Conservation (phyloP, 2,888 invertebrate genomes). For the Steromphala cineraria region DNA sequence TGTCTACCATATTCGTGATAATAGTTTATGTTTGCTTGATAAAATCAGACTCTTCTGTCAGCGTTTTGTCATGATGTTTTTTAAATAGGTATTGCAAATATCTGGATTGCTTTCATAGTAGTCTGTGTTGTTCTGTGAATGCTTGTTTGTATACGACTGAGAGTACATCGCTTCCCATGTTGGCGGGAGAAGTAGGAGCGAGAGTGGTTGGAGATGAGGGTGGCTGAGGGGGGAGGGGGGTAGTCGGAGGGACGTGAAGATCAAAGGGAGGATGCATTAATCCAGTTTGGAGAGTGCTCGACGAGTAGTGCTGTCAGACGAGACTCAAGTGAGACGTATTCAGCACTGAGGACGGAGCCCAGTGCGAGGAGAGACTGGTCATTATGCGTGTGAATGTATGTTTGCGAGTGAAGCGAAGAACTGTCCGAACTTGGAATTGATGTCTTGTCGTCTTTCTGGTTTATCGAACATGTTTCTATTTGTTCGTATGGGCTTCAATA, state of each 20-base stretch:
- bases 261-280: background rate
- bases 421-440: too few relatives aligned
- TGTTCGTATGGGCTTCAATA: too few relatives aligned
- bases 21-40: background rate
- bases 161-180: background rate
- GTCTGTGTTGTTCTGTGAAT: background rate
- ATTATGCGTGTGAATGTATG: too few relatives aligned
- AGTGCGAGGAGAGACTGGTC: too few relatives aligned
- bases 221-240: background rate
- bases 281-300: too few relatives aligned
- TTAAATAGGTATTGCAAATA: background rate
- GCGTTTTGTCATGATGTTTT: background rate
- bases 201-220: conserved; percentile 74
- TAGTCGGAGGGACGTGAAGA: background rate
- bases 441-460: too few relatives aligned
- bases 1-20: background rate
- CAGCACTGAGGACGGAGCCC: too few relatives aligned
- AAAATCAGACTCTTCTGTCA: background rate
- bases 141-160: background rate
- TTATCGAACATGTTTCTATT: too few relatives aligned
- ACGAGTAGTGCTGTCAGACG: too few relatives aligned
- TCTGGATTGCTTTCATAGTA: background rate
- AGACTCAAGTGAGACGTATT: too few relatives aligned
- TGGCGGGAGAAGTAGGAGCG: background rate
- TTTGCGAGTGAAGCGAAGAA: too few relatives aligned